phyloP scores from a whole-genome alignment of 2,888 invertebrate species.

The Phorcus lineatus region DNA sequence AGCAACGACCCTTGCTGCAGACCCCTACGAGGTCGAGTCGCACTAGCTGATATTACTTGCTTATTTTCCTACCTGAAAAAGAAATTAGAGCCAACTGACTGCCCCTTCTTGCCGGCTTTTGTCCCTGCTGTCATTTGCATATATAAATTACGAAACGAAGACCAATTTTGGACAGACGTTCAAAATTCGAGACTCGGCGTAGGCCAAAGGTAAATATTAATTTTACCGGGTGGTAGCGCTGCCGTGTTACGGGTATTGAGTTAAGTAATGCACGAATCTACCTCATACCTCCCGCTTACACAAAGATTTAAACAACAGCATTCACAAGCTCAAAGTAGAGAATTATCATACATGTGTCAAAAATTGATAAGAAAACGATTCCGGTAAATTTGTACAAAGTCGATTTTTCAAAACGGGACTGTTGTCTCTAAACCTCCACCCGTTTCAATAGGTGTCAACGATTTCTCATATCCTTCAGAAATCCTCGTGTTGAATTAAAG shows the following conservation, averaged over 20 bases:
- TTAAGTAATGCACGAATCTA: neutral
- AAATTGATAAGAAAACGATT: conserved; percentile 1
- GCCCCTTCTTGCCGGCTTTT: neutral
- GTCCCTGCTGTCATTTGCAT: neutral
- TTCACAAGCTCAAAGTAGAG: neutral
- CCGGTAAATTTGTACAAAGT: neutral
- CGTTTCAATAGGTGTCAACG: neutral
- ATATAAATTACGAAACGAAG: conserved; percentile 1
- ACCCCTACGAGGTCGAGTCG: neutral
- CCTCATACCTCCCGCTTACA: neutral
- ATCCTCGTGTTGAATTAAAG: neutral
- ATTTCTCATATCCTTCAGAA: neutral
- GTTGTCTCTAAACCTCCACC: no score
- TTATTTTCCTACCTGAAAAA: neutral
- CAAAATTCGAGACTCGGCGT: neutral
- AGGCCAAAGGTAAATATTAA: conserved; percentile 13
- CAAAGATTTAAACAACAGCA: neutral
- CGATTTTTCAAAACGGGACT: neutral
- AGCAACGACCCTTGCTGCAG: neutral
- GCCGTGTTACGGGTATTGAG: conserved; percentile 1
- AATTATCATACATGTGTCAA: neutral
- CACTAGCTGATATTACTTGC: neutral
- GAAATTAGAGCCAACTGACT: neutral
- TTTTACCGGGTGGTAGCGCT: neutral
- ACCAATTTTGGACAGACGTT: conserved; percentile 13